Percentiles rank a stretch among this genome's conserved stretches.
Conservation (phyloP, 2,888 invertebrate genomes). For the Apamea epomidion region DNA sequence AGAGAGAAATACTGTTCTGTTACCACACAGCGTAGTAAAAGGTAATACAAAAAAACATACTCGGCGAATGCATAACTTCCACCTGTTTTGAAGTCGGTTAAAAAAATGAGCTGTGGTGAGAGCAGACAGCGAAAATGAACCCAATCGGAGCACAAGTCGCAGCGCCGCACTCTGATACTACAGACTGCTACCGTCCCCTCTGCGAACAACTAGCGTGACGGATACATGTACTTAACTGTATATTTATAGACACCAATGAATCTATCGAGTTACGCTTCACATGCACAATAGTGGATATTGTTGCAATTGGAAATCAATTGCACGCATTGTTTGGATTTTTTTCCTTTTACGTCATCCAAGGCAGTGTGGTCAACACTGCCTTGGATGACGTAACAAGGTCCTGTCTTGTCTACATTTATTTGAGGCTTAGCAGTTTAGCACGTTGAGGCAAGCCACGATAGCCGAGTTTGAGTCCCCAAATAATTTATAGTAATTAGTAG, state of each 20-base stretch:
- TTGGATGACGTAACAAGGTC: not conserved
- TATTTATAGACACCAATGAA: conserved; percentile 17
- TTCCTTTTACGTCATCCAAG: conserved; percentile 51
- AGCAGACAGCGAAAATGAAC: not conserved
- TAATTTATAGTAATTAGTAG: not conserved
- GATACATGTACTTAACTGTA: not conserved
- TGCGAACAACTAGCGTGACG: not conserved
- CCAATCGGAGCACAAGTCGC: not conserved
- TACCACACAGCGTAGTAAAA: too few relatives aligned
- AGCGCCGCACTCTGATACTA: too few relatives aligned
- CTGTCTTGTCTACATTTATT: conserved; percentile 45
- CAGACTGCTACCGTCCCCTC: conserved; percentile 5
- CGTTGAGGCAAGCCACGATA: conserved; percentile 3
- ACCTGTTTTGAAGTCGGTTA: not conserved
- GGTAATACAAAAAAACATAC: too few relatives aligned
- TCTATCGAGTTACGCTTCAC: conserved; percentile 39
- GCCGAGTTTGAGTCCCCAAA: conserved; percentile 3
- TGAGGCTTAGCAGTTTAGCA: conserved; percentile 30
- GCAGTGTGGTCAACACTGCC: conserved; percentile 5
- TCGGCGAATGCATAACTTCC: too few relatives aligned
- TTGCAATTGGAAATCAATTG: conserved; percentile 35
- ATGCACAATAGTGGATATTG: conserved; percentile 31
- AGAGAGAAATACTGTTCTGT: too few relatives aligned
- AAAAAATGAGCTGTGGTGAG: not conserved
- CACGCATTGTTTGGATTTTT: conserved; percentile 41